These are phyloP conservation scores for Pseudochromis fuscus DNA, from an alignment of 2,797 vertebrate genomes.

Conservation along the genomic window DNA sequence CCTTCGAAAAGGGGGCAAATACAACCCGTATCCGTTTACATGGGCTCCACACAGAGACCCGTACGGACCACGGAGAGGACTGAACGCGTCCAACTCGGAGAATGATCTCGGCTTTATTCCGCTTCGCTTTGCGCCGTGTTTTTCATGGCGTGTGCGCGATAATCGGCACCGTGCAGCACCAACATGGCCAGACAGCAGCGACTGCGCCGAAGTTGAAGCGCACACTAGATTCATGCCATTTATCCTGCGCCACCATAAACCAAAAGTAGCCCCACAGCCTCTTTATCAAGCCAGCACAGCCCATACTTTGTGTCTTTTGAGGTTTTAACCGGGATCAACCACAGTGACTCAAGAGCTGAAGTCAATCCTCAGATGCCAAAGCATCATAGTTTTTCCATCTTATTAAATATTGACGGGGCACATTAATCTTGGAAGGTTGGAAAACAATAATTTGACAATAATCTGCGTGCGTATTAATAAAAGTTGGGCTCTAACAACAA, in stretches of 20 bases:
- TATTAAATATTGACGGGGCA: not conserved
- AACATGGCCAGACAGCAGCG: slow-evolving; percentile 66
- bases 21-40: slow-evolving; percentile 4
- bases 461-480: too few species aligned
- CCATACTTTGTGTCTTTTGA: not conserved
- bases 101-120: not conserved
- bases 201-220: slow-evolving; percentile 55
- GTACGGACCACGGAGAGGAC: not conserved
- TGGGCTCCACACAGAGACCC: not conserved
- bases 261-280: not conserved
- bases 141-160: slow-evolving; percentile 44
- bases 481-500: not conserved
- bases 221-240: slow-evolving; percentile 30
- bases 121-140: slow-evolving; percentile 39
- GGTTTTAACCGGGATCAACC: slow-evolving; percentile 1
- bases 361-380: not conserved
- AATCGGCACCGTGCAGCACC: slow-evolving; percentile 51
- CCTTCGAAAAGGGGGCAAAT: slow-evolving; percentile 21
- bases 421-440: not conserved
- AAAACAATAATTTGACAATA: not conserved
- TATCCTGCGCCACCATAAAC: slow-evolving; percentile 26
- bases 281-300: not conserved
- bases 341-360: not conserved
- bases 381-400: not conserved
- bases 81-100: not conserved